phyloP scores from a whole-genome alignment of 1,140 invertebrate species.

The Polypedilum pembai region DNA sequence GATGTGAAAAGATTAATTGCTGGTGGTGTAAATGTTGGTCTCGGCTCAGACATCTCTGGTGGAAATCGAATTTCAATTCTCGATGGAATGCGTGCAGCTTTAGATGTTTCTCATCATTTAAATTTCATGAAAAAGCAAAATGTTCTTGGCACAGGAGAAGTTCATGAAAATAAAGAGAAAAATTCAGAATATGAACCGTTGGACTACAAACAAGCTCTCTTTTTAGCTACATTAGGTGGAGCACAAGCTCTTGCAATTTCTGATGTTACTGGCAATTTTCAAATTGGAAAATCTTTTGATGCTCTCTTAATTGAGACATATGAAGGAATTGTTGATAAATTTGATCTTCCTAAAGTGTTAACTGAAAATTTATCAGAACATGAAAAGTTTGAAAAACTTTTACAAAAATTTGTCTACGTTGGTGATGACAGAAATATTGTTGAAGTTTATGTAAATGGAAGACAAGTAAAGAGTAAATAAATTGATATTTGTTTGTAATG shows the following conservation, averaged over 20 bases:
- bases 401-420: slow-evolving; percentile 74
- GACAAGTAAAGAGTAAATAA: slow-evolving; percentile 46
- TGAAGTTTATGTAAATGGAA: slow-evolving; percentile 67
- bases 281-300: slow-evolving; percentile 76
- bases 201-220: slow-evolving; percentile 69
- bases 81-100: slow-evolving; percentile 61
- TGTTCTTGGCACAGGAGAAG: slow-evolving; percentile 36
- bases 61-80: slow-evolving; percentile 70
- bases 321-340: slow-evolving; percentile 50
- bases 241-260: slow-evolving; percentile 68
- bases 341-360: slow-evolving; percentile 35
- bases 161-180: slow-evolving; percentile 2
- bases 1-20: slow-evolving; percentile 60
- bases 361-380: slow-evolving; percentile 9
- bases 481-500: no score
- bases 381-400: slow-evolving; percentile 37
- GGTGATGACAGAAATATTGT: slow-evolving; percentile 79
- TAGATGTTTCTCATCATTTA: slow-evolving; percentile 65
- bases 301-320: slow-evolving; percentile 60
- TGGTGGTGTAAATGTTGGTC: slow-evolving; percentile 62
- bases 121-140: slow-evolving; percentile 43
- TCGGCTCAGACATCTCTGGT: slow-evolving; percentile 84
- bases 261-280: slow-evolving; percentile 68
- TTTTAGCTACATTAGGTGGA: slow-evolving; percentile 77
- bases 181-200: slow-evolving; percentile 49